These are phyloP conservation scores for Pyxicephalus adspersus DNA, from an alignment of 2,113 vertebrate genomes.

Conservation along the genomic window DNA sequence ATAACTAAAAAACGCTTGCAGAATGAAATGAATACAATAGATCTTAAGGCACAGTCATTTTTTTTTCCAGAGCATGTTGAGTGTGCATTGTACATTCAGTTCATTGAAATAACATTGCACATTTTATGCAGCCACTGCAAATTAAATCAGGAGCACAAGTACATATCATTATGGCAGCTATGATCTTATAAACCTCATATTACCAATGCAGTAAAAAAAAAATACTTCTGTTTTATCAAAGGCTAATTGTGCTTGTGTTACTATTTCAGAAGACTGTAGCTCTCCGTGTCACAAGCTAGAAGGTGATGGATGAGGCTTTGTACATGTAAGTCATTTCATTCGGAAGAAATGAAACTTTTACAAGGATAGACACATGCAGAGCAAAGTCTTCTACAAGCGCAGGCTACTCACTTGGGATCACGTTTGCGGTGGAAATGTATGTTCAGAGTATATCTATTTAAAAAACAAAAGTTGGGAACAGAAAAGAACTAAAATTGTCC, in stretches of 20 bases:
- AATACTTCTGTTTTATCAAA: neutral
- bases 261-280: too few species aligned
- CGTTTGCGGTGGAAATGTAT: too few species aligned
- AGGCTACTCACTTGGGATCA: too few species aligned
- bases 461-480: too few species aligned
- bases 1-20: constrained; percentile 29
- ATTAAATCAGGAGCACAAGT: neutral
- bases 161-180: neutral
- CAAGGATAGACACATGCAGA: too few species aligned
- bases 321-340: too few species aligned
- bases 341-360: too few species aligned
- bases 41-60: neutral
- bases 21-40: constrained; percentile 35
- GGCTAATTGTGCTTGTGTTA: neutral
- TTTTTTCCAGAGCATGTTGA: neutral
- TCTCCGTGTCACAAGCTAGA: too few species aligned
- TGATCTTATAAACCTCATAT: neutral
- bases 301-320: too few species aligned
- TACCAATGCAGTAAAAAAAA: neutral
- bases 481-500: too few species aligned
- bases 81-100: constrained; percentile 10
- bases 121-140: constrained; percentile 5
- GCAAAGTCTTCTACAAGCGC: too few species aligned
- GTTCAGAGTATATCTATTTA: too few species aligned
- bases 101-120: neutral